A percentile compares a stretch with the other conserved stretches of the same genome.
Conservation (phyloP, 2,797 vertebrate genomes). For the Dipus sagitta region DNA sequence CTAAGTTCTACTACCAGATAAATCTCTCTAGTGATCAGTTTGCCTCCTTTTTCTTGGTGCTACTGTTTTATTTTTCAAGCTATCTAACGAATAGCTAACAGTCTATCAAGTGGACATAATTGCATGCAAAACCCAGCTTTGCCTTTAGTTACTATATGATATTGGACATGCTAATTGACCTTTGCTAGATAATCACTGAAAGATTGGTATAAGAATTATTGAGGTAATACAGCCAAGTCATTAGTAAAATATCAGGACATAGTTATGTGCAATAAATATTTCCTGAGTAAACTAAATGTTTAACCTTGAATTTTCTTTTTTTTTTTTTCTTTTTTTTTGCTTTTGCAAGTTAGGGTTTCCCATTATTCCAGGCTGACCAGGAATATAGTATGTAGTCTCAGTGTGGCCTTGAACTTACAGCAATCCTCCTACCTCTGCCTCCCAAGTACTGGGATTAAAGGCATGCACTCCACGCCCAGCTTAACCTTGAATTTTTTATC, state of each 20-base stretch:
- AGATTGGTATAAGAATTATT: not conserved
- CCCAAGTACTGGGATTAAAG: no score
- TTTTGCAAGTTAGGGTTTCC: no score
- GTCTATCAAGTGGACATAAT: not conserved
- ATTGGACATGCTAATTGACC: not conserved
- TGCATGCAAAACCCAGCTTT: conserved; percentile 39
- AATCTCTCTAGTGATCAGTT: conserved; percentile 23
- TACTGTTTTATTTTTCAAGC: conserved; percentile 26
- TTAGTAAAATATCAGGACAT: conserved; percentile 41
- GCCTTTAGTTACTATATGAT: not conserved
- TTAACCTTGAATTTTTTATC: conserved; percentile 29
- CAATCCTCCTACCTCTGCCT: no score
- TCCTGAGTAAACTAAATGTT: conserved; percentile 60
- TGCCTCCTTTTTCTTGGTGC: not conserved
- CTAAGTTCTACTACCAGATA: conserved; percentile 13
- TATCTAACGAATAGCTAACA: not conserved
- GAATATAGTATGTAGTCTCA: no score
- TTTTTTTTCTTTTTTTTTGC: no score
- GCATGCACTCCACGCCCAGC: no score
- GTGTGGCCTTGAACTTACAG: no score
- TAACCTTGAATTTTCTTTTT: not conserved
- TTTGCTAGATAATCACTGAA: conserved; percentile 25
- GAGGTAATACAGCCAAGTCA: conserved; percentile 26
- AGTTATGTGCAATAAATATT: conserved; percentile 61
- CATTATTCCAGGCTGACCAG: no score